Evolutionary conservation across 2,888 invertebrate species (phyloP).

Genomic region (Patella ulyssiponensis): DNA sequence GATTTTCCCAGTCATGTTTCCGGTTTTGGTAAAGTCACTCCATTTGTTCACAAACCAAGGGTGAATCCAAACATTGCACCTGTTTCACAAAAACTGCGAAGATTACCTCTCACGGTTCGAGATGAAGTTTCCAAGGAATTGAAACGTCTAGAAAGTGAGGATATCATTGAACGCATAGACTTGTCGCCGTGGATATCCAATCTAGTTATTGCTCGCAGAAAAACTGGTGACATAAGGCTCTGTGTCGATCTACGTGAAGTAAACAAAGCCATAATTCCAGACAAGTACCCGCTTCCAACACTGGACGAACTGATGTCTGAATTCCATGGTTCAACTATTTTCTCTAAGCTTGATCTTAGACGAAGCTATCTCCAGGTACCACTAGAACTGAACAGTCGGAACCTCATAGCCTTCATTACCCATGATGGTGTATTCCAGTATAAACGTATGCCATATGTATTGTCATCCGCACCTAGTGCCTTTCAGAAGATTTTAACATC

Average conservation of each 20-base stretch:
- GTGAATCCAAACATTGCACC: not conserved
- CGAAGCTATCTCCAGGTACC: not conserved
- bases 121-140: conserved; percentile 4
- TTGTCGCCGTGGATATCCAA: not conserved
- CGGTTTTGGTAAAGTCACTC: not conserved
- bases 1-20: not conserved
- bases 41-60: not conserved
- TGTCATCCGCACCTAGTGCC: not conserved
- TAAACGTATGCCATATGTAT: not conserved
- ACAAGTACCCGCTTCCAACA: too few relatives aligned
- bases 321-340: too few relatives aligned
- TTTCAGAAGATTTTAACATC: not conserved
- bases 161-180: conserved; percentile 13
- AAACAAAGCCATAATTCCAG: too few relatives aligned
- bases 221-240: not conserved
- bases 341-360: not conserved
- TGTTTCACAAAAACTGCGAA: not conserved
- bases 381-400: not conserved
- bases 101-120: not conserved
- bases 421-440: not conserved
- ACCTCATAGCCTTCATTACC: not conserved
- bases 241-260: too few relatives aligned
- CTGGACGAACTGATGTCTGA: too few relatives aligned
- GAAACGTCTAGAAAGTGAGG: not conserved
- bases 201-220: not conserved